Conservation (phyloP, 2,888 invertebrate species). For the Conomelus anceps region DNA sequence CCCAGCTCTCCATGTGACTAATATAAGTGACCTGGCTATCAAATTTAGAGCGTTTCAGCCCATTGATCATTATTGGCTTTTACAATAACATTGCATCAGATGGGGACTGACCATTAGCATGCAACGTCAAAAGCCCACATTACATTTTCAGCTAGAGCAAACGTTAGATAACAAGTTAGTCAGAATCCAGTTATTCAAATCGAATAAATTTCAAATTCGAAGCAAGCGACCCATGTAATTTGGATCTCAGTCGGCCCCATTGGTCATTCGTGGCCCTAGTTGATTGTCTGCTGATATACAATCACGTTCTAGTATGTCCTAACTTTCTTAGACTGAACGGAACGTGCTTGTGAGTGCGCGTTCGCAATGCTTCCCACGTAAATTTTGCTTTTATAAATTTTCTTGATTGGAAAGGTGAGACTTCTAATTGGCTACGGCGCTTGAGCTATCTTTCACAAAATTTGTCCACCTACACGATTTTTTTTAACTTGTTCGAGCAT, state of each 20-base stretch:
- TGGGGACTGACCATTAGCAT: not conserved
- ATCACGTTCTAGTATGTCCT: not conserved
- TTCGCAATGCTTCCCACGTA: not conserved
- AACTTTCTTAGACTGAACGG: not conserved
- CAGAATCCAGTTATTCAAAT: not conserved
- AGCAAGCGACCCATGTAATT: not conserved
- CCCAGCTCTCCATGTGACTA: not conserved
- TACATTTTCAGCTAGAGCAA: not conserved
- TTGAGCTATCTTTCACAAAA: not conserved
- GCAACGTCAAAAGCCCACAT: not conserved
- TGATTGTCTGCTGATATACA: not conserved
- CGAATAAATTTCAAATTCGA: not conserved
- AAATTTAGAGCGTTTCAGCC: not conserved
- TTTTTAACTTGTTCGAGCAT: not conserved
- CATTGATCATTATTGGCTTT: not conserved
- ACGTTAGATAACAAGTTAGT: not conserved
- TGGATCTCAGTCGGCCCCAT: not conserved
- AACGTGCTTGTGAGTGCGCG: not conserved
- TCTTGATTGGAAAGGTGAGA: not conserved
- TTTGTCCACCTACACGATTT: not conserved
- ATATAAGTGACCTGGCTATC: not conserved
- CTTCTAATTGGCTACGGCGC: not conserved
- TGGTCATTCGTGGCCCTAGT: not conserved
- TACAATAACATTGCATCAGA: not conserved
- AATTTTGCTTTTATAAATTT: not conserved